A percentile compares a stretch with the other conserved stretches of the same genome.
Evolutionary conservation across 1,140 invertebrate species (phyloP).

Genomic region (Drosophila nannoptera): DNA sequence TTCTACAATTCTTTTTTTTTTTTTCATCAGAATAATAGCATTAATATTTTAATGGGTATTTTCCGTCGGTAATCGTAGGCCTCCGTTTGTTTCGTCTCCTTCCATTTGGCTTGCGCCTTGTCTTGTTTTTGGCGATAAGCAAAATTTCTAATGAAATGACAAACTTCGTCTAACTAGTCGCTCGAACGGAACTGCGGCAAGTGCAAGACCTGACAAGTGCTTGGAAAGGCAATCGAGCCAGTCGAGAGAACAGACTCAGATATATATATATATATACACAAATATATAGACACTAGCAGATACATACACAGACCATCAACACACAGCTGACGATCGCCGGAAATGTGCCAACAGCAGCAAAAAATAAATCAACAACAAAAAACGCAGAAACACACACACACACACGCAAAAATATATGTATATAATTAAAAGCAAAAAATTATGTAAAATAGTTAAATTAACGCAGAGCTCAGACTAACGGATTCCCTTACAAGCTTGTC

Average conservation of each 20-base stretch:
- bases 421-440: too few relatives aligned
- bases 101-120: not conserved
- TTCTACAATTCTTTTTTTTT: too few relatives aligned
- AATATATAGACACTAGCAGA: not conserved
- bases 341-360: slow-evolving; percentile 47
- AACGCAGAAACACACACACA: not conserved
- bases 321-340: slow-evolving; percentile 43
- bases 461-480: too few relatives aligned
- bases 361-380: slow-evolving; percentile 16
- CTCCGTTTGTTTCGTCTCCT: not conserved
- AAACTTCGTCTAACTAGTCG: slow-evolving; percentile 36
- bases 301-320: not conserved
- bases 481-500: too few relatives aligned
- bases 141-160: slow-evolving; percentile 61
- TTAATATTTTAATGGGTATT: not conserved
- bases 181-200: slow-evolving; percentile 46
- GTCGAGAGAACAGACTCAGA: slow-evolving; percentile 13
- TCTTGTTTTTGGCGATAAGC: slow-evolving; percentile 45
- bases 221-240: slow-evolving; percentile 33
- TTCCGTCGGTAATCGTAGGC: too few relatives aligned
- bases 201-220: slow-evolving; percentile 34
- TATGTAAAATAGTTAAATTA: too few relatives aligned
- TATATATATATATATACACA: slow-evolving; percentile 2
- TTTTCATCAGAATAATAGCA: too few relatives aligned
- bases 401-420: too few relatives aligned